Percentiles rank a stretch among this genome's conserved stretches.
Conservation (phyloP, 2,888 invertebrate species). For the Oeneis ivallda region DNA sequence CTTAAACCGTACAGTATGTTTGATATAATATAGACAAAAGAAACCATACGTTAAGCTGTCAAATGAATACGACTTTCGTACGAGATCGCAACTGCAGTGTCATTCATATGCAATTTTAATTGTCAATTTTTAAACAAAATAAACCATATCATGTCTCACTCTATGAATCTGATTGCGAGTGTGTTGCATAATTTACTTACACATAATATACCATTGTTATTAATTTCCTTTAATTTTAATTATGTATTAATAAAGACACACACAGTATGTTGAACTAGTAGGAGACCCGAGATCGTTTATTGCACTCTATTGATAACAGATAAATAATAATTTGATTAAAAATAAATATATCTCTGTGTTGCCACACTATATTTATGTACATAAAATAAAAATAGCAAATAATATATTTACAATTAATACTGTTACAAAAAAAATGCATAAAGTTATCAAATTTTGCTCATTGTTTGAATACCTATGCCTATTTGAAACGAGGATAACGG, state of each 20-base stretch:
- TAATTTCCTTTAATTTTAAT: not conserved
- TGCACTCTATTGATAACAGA: conserved; percentile 31
- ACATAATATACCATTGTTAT: not conserved
- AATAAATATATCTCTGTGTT: conserved; percentile 41
- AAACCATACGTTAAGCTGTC: too few species aligned
- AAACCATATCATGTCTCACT: not conserved
- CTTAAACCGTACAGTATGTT: too few species aligned
- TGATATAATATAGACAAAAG: too few species aligned
- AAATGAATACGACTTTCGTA: too few species aligned
- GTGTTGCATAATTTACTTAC: not conserved
- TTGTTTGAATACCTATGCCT: not conserved
- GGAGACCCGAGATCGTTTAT: conserved; percentile 34
- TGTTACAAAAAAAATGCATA: conserved; percentile 26
- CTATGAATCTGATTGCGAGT: not conserved
- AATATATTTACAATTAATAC: conserved; percentile 56
- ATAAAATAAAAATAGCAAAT: conserved; percentile 47
- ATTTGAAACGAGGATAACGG: not conserved
- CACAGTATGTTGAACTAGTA: not conserved
- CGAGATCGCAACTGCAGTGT: not conserved
- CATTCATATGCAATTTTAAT: not conserved
- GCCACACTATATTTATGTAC: conserved; percentile 50
- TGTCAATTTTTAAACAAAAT: not conserved
- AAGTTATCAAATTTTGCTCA: not conserved
- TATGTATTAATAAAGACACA: too few species aligned
- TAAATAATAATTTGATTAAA: conserved; percentile 11